Conservation (phyloP, 2,888 invertebrate genomes). For the Plebejus melissa region DNA sequence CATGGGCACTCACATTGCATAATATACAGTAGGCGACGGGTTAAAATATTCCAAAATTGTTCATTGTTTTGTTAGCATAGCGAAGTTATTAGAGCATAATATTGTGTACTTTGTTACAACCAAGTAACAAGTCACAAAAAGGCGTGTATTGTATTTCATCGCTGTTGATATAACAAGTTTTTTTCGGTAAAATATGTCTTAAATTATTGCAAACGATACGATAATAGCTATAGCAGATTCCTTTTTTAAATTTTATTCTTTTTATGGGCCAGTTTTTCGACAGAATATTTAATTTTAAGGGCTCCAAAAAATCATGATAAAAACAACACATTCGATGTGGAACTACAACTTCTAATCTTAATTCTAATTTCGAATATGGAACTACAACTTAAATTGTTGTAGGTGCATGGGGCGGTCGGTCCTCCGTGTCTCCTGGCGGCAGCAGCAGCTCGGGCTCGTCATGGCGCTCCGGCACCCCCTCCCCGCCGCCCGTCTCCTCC, state of each 20-base stretch:
- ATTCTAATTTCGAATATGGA: background rate
- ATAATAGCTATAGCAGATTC: background rate
- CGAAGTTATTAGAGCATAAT: slow-evolving; percentile 11
- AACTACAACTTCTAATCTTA: background rate
- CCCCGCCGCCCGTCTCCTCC: slow-evolving; percentile 88
- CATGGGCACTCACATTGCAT: slow-evolving; percentile 10
- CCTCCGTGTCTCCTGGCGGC: slow-evolving; percentile 78
- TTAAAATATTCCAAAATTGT: background rate
- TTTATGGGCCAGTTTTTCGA: background rate
- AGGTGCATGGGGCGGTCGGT: slow-evolving; percentile 75
- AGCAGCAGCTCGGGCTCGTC: slow-evolving; percentile 85
- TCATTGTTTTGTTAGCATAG: background rate
- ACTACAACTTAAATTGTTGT: background rate
- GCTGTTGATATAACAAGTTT: background rate
- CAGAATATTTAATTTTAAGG: background rate
- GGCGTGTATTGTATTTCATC: background rate
- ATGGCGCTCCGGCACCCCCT: slow-evolving; percentile 89
- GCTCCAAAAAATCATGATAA: background rate
- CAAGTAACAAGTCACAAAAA: slow-evolving; percentile 1
- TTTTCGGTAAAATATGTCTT: background rate
- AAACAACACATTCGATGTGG: background rate
- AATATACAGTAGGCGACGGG: background rate
- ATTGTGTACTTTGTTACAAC: slow-evolving; percentile 8
- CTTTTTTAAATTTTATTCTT: background rate
- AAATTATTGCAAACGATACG: background rate